These are phyloP conservation scores for Pseudachorutes palmiensis DNA, from an alignment of 1,140 invertebrate genomes.

Conservation along the genomic window DNA sequence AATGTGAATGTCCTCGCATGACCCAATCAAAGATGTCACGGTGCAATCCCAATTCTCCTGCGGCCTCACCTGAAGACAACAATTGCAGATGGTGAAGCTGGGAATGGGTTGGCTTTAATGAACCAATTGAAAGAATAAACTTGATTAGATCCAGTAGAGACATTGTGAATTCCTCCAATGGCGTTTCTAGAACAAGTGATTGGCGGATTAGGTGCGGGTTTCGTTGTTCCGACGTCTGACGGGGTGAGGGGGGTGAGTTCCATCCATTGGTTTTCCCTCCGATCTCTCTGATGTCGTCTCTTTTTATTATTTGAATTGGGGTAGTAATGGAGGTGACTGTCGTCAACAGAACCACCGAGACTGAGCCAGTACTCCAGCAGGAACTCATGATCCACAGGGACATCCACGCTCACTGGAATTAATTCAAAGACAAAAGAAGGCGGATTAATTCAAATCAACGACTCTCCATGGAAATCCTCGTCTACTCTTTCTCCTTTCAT, in stretches of 20 bases:
- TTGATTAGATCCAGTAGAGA: slow-evolving; percentile 15
- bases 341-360: slow-evolving; percentile 18
- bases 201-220: not conserved
- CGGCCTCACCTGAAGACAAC: slow-evolving; percentile 35
- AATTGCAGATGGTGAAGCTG: slow-evolving; percentile 22
- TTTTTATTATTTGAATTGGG: slow-evolving; percentile 15
- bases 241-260: no score
- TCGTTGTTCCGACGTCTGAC: not conserved
- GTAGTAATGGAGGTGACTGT: slow-evolving; percentile 7
- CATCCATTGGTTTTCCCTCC: slow-evolving; percentile 19
- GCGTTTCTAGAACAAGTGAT: slow-evolving; percentile 33
- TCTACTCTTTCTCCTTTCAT: not conserved
- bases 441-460: no score
- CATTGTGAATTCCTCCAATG: slow-evolving; percentile 28
- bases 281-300: slow-evolving; percentile 32
- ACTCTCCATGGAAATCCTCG: no score
- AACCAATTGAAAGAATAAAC: slow-evolving; percentile 33
- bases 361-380: slow-evolving; percentile 35
- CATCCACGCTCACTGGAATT: slow-evolving; percentile 27
- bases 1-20: no score
- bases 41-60: no score
- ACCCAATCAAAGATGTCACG: no score
- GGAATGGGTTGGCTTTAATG: slow-evolving; percentile 26
- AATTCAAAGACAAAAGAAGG: slow-evolving; percentile 11
- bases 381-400: slow-evolving; percentile 30